Conservation (phyloP, 2,797 vertebrate genomes). For the Sebastes minor region DNA sequence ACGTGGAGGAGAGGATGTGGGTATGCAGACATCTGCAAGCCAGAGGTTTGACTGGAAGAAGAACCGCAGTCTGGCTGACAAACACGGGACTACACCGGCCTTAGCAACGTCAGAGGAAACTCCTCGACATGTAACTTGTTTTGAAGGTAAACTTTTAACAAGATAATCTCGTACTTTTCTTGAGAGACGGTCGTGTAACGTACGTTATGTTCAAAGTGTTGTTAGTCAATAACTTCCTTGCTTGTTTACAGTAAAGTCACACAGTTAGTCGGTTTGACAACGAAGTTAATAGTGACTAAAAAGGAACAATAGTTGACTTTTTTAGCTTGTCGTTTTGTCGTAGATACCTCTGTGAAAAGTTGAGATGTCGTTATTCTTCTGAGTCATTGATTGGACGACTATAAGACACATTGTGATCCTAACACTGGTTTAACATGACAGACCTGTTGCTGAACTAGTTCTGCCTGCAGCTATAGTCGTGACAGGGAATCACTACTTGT, state of each 20-base stretch:
- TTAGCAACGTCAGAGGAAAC: constrained; percentile 14
- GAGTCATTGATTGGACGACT: background rate
- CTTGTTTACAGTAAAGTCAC: background rate
- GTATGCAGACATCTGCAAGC: constrained; percentile 76
- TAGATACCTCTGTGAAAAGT: background rate
- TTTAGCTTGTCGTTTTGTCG: background rate
- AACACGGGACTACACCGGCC: constrained; percentile 16
- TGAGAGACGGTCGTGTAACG: background rate
- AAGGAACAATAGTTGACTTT: background rate
- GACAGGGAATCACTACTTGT: background rate
- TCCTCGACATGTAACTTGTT: constrained; percentile 62
- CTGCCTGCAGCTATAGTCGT: background rate
- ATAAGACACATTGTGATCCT: background rate
- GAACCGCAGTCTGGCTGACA: constrained; percentile 37
- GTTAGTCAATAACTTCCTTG: background rate
- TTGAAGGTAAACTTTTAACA: constrained; percentile 51
- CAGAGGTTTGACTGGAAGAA: constrained; percentile 61
- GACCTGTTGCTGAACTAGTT: constrained; percentile 49
- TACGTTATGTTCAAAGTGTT: background rate
- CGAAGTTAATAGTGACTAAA: background rate
- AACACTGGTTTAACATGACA: constrained; percentile 1
- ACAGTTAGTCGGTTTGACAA: background rate
- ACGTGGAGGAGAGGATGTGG: constrained; percentile 69
- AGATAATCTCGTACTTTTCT: background rate
- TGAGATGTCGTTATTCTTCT: constrained; percentile 4